phyloP scores from a whole-genome alignment of 2,888 invertebrate species.

The Nemotelus nigrinus region DNA sequence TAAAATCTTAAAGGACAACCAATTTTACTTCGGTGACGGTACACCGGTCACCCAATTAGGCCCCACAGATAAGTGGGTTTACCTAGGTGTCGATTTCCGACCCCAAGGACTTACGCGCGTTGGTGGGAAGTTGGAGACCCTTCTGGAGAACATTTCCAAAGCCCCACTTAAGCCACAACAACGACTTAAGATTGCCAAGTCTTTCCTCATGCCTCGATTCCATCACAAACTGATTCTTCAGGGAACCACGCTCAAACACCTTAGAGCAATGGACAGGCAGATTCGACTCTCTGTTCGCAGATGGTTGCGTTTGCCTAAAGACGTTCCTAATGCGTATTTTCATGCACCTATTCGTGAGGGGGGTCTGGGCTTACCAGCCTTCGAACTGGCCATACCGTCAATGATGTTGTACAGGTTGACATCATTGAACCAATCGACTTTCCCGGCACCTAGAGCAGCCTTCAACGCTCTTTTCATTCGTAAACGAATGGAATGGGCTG shows the following conservation, averaged over 20 bases:
- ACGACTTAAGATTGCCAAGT: not conserved
- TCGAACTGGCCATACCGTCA: no score
- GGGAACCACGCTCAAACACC: not conserved
- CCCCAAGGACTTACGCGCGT: not conserved
- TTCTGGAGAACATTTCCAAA: not conserved
- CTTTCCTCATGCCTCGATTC: conserved; percentile 8
- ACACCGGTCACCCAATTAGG: not conserved
- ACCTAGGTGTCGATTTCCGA: conserved; percentile 7
- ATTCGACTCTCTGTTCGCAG: not conserved
- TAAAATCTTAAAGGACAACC: not conserved
- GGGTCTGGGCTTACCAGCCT: no score
- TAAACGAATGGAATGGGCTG: no score
- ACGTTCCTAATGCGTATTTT: no score
- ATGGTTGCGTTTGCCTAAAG: conserved; percentile 52
- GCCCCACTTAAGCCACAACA: conserved; percentile 31
- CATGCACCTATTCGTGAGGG: no score
- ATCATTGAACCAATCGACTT: no score
- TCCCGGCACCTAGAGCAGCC: no score
- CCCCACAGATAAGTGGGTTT: not conserved
- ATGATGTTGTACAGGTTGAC: no score
- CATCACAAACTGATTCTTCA: not conserved
- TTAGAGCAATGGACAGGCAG: conserved; percentile 1
- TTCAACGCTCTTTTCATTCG: no score
- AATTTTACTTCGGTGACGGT: not conserved
- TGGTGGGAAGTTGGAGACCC: not conserved